Conservation (phyloP, 2,797 vertebrate species). For the Pipistrellus pygmaeus region DNA sequence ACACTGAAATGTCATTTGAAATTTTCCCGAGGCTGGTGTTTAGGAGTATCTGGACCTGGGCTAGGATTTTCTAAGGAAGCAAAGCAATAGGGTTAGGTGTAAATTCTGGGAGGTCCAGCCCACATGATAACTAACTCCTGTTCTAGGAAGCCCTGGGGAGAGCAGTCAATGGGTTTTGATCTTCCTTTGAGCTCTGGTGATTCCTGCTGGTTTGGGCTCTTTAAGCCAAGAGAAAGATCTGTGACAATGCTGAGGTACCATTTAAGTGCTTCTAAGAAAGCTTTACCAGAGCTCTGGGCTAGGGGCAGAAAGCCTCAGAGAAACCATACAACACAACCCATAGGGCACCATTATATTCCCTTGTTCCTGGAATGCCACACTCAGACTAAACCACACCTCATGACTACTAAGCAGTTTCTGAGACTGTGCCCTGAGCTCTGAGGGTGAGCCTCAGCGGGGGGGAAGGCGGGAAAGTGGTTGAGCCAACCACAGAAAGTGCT, state of each 20-base stretch:
- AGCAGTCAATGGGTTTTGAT: background rate
- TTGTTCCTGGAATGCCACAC: slow-evolving; percentile 30
- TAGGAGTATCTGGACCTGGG: background rate
- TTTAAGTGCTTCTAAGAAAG: background rate
- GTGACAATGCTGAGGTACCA: background rate
- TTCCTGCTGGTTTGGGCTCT: background rate
- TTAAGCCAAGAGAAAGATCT: background rate
- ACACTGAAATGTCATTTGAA: background rate
- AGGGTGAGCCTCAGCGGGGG: background rate
- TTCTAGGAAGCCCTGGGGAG: background rate
- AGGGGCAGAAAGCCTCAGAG: slow-evolving; percentile 21
- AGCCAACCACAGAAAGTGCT: background rate
- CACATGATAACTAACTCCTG: background rate
- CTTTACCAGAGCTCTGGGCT: background rate
- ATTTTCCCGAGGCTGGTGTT: background rate
- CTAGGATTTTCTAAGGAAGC: background rate
- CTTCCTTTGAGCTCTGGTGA: background rate
- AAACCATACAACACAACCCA: background rate
- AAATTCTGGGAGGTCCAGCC: background rate
- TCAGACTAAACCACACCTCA: background rate
- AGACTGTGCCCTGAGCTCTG: background rate
- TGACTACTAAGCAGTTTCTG: background rate
- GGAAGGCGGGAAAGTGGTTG: accelerated
- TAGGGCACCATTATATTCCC: background rate
- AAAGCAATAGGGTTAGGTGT: background rate